Percentiles rank a stretch among this genome's conserved stretches.
Conservation (phyloP, 2,797 vertebrate genomes). For the Hydrolagus colliei region DNA sequence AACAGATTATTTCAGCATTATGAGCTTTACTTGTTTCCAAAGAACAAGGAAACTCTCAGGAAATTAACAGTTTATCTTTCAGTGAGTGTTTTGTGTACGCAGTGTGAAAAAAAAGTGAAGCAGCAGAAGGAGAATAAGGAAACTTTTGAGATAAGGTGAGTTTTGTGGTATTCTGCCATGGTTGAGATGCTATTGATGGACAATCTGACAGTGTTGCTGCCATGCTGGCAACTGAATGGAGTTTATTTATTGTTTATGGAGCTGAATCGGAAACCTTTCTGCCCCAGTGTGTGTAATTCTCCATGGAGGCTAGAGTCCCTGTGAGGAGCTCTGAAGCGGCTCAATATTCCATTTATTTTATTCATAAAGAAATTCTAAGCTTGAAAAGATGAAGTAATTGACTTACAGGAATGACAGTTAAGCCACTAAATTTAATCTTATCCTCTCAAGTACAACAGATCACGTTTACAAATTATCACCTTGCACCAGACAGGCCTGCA, state of each 20-base stretch:
- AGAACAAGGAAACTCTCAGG: neutral
- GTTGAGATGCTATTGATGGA: conserved; percentile 39
- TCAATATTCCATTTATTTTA: conserved; percentile 78
- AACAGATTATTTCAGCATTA: conserved; percentile 8
- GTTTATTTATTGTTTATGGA: conserved; percentile 67
- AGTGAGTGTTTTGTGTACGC: neutral
- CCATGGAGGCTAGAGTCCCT: conserved; percentile 52
- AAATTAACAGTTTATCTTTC: neutral
- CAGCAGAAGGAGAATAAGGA: neutral
- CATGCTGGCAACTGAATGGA: conserved; percentile 54
- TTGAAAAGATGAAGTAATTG: conserved; percentile 78
- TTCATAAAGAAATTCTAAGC: conserved; percentile 75
- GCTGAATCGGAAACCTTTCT: conserved; percentile 54
- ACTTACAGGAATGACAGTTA: conserved; percentile 74
- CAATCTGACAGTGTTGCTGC: conserved; percentile 58
- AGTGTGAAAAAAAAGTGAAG: neutral
- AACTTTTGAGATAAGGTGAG: neutral
- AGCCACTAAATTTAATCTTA: conserved; percentile 79
- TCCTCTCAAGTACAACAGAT: conserved; percentile 75
- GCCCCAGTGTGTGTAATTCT: conserved; percentile 65
- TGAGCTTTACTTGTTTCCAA: neutral
- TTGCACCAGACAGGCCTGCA: conserved; percentile 64
- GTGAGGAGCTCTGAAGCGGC: conserved; percentile 50
- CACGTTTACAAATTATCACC: conserved; percentile 61
- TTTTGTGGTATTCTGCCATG: neutral